Conservation (phyloP, 2,113 vertebrate species). For the Tenrec ecaudatus region DNA sequence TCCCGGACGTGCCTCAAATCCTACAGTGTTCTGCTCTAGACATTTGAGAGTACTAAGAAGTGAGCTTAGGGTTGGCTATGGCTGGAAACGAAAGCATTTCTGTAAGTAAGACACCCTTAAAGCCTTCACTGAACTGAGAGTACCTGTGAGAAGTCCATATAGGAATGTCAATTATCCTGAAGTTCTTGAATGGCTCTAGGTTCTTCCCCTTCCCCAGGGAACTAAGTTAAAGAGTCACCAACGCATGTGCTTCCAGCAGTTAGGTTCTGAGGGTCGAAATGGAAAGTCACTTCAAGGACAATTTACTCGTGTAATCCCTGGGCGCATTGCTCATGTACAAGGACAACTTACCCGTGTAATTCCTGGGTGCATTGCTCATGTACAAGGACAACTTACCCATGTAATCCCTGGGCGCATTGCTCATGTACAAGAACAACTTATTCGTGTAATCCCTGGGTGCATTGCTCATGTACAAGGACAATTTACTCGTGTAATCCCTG, state of each 20-base stretch:
- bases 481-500: neutral
- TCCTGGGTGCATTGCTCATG: too few relatives aligned
- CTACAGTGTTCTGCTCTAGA: neutral
- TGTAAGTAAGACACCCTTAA: neutral
- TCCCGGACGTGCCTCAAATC: neutral
- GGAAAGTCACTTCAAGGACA: neutral
- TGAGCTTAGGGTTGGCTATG: neutral
- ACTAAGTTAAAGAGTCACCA: neutral
- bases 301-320: neutral
- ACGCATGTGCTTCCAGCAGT: neutral
- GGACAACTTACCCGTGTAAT: too few relatives aligned
- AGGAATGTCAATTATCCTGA: neutral
- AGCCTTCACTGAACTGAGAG: neutral
- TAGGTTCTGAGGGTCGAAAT: conserved; percentile 10
- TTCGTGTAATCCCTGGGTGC: too few relatives aligned
- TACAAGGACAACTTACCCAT: neutral
- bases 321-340: neutral
- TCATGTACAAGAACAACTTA: too few relatives aligned
- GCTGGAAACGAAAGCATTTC: neutral
- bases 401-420: neutral
- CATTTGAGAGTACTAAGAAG: neutral
- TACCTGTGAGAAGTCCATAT: neutral
- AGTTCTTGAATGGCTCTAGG: neutral
- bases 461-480: too few relatives aligned
- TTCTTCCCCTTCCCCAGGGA: neutral